These are phyloP conservation scores for Synergus gifuensis DNA, from an alignment of 2,888 invertebrate species.

Conservation along the genomic window DNA sequence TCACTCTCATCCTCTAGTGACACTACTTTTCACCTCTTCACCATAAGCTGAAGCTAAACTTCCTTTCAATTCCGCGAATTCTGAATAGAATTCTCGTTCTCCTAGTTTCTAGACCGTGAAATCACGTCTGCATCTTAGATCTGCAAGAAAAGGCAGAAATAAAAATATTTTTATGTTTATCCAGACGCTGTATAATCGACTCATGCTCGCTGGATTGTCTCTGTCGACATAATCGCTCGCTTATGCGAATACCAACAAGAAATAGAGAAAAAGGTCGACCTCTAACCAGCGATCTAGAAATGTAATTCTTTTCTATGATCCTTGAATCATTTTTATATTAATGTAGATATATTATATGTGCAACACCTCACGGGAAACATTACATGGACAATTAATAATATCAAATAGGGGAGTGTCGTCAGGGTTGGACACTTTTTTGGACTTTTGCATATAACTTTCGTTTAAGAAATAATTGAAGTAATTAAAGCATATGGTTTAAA, in stretches of 20 bases:
- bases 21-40: not conserved
- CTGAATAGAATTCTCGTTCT: conserved; percentile 1
- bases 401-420: not conserved
- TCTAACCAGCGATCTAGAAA: conserved; percentile 7
- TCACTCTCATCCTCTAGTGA: conserved; percentile 2
- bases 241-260: not conserved
- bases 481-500: too few relatives aligned
- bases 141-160: not conserved
- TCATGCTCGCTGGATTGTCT: not conserved
- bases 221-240: not conserved
- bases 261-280: conserved; percentile 2
- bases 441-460: too few relatives aligned
- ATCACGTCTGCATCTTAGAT: not conserved
- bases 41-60: not conserved
- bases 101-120: conserved; percentile 15
- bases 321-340: not conserved
- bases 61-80: conserved; percentile 18
- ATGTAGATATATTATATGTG: not conserved
- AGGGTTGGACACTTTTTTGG: too few relatives aligned
- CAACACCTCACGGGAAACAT: too few relatives aligned
- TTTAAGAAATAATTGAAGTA: too few relatives aligned
- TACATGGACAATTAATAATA: not conserved
- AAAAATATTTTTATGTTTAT: not conserved
- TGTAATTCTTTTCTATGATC: not conserved
- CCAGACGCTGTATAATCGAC: not conserved